Evolutionary conservation across 2,797 vertebrate genomes (phyloP).

Genomic region (Manis javanica): DNA sequence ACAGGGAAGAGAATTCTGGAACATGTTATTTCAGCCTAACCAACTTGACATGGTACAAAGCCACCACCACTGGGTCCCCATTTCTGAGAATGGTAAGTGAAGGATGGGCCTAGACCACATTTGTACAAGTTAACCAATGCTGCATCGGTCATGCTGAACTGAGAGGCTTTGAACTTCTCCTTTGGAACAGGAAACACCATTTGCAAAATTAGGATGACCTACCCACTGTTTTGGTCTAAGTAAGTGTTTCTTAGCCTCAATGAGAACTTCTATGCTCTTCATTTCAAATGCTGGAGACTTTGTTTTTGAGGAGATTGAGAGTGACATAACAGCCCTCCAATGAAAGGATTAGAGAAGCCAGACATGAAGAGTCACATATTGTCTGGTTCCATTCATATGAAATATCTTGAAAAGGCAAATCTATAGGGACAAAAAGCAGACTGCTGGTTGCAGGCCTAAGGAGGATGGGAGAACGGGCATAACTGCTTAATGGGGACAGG

Average conservation of each 20-base stretch:
- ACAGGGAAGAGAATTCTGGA: neutral
- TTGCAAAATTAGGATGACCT: neutral
- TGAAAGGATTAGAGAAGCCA: constrained; percentile 42
- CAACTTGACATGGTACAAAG: neutral
- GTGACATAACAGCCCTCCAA: neutral
- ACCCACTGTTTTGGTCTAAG: neutral
- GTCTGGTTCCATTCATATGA: neutral
- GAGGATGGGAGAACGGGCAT: neutral
- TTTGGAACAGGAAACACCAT: neutral
- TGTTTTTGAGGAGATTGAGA: neutral
- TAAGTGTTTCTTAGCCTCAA: neutral
- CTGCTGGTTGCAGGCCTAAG: neutral
- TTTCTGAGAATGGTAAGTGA: neutral
- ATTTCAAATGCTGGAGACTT: neutral
- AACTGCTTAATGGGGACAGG: neutral
- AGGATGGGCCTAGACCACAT: neutral
- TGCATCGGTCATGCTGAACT: neutral
- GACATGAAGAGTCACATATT: neutral
- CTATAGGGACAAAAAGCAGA: neutral
- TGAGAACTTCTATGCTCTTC: neutral
- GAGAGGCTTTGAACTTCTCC: neutral
- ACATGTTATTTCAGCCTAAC: neutral
- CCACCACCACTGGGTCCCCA: neutral
- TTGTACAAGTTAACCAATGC: neutral
- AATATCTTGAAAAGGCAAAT: constrained; percentile 6